Evolutionary conservation across 2,797 vertebrate species (phyloP).

Genomic region (Urophycis tenuis): DNA sequence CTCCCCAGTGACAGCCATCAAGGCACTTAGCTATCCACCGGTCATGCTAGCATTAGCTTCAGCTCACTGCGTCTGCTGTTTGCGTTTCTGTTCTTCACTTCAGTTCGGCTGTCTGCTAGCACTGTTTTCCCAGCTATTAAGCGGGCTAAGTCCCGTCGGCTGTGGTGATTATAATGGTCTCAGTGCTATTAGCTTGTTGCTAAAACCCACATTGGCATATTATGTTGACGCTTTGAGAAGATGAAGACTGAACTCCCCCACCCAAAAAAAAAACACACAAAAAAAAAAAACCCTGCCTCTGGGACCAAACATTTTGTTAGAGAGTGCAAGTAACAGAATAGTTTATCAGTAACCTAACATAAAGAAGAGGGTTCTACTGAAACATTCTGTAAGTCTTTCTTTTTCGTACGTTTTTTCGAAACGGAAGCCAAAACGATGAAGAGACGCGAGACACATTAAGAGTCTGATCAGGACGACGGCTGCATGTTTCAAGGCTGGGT

Average conservation of each 20-base stretch:
- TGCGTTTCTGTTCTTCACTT: constrained; percentile 5
- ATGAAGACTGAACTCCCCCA: too few relatives aligned
- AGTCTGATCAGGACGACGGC: background rate
- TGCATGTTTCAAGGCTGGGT: background rate
- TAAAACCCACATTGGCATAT: background rate
- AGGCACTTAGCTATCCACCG: constrained; percentile 48
- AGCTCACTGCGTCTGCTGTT: constrained; percentile 29
- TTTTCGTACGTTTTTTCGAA: too few relatives aligned
- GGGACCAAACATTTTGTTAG: too few relatives aligned
- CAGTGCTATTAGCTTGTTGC: background rate
- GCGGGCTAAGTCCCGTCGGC: background rate
- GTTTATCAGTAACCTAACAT: too few relatives aligned
- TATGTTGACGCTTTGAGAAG: background rate
- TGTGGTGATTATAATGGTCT: background rate
- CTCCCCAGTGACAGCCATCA: constrained; percentile 52
- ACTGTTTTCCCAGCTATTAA: constrained; percentile 19
- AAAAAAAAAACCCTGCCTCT: too few relatives aligned
- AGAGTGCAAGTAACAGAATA: too few relatives aligned
- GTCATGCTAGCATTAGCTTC: constrained; percentile 43
- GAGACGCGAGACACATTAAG: too few relatives aligned
- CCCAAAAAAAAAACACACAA: too few relatives aligned
- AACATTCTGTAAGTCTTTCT: too few relatives aligned
- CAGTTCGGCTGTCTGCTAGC: constrained; percentile 32
- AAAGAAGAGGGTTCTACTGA: too few relatives aligned
- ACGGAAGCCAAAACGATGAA: too few relatives aligned